A percentile compares a stretch with the other conserved stretches of the same genome.
phyloP scores from a whole-genome alignment of 2,797 vertebrate species.

The Sarcoramphus papa region DNA sequence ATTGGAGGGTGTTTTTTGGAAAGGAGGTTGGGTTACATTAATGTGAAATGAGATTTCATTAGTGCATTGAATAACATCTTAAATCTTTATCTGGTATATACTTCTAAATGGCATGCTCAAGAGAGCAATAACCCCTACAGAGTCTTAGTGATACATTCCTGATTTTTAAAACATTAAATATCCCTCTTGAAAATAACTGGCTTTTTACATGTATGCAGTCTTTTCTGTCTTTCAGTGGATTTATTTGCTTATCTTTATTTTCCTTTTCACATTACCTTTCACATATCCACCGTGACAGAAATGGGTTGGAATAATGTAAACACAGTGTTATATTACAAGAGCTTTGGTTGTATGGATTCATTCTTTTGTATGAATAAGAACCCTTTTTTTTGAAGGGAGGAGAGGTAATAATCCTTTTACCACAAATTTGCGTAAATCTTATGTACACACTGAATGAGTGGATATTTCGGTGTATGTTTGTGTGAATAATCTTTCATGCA shows the following conservation, averaged over 20 bases:
- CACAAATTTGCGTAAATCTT: slow-evolving; percentile 45
- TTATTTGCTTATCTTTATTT: slow-evolving; percentile 55
- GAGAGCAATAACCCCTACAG: neutral
- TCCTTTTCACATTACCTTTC: slow-evolving; percentile 44
- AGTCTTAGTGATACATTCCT: neutral
- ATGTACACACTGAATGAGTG: slow-evolving; percentile 6
- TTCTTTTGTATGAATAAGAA: slow-evolving; percentile 59
- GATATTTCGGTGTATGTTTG: neutral
- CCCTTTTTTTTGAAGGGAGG: neutral
- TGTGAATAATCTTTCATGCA: slow-evolving; percentile 42
- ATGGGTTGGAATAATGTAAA: slow-evolving; percentile 64
- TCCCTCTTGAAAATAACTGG: neutral
- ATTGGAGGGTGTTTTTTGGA: neutral
- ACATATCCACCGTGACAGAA: slow-evolving; percentile 16
- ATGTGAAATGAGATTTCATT: neutral
- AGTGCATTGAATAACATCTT: neutral
- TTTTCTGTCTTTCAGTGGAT: neutral
- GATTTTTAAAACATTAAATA: neutral
- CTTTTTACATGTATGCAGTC: neutral
- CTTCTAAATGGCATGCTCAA: neutral
- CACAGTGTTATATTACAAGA: slow-evolving; percentile 61
- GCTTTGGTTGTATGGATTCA: slow-evolving; percentile 40
- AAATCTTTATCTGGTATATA: neutral
- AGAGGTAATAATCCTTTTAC: slow-evolving; percentile 27
- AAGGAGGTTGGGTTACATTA: neutral